A percentile compares a stretch with the other conserved stretches of the same genome.
Conservation (phyloP, 2,797 vertebrate genomes). For the Leptatherina wallacei region DNA sequence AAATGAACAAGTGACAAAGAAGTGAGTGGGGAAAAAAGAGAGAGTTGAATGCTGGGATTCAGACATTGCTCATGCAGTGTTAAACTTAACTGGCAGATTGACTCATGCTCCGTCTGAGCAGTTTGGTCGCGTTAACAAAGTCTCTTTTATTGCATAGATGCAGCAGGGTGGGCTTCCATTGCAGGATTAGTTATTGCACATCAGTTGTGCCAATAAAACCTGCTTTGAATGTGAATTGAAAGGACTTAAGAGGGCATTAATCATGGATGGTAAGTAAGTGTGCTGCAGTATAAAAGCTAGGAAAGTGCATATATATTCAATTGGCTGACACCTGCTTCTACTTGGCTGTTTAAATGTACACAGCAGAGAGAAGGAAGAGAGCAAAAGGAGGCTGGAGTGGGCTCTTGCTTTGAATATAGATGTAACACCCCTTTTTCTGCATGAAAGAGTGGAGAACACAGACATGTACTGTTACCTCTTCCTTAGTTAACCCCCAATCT, state of each 20-base stretch:
- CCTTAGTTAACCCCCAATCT: constrained; percentile 50
- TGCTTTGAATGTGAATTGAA: constrained; percentile 76
- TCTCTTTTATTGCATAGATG: constrained; percentile 62
- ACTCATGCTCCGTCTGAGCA: constrained; percentile 61
- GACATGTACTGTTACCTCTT: constrained; percentile 64
- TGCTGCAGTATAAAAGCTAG: constrained; percentile 67
- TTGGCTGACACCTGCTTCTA: constrained; percentile 79
- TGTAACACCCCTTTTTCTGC: constrained; percentile 67
- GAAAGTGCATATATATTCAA: constrained; percentile 79
- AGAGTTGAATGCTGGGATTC: constrained; percentile 47
- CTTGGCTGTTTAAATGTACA: constrained; percentile 74
- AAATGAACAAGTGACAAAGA: constrained; percentile 50
- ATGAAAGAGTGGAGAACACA: constrained; percentile 64
- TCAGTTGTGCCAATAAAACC: constrained; percentile 74
- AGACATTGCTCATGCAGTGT: constrained; percentile 62
- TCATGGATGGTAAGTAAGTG: constrained; percentile 73
- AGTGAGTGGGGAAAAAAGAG: constrained; percentile 13
- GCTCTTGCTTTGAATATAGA: constrained; percentile 74
- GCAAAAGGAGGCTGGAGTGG: constrained; percentile 58
- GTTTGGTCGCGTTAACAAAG: constrained; percentile 73
- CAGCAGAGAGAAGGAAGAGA: constrained; percentile 51
- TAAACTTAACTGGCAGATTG: constrained; percentile 56
- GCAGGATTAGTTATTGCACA: constrained; percentile 66
- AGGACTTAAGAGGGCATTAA: constrained; percentile 73
- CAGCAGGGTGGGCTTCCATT: constrained; percentile 45